Conservation (phyloP, 1,140 invertebrate species). For the Himalopsyche phryganea region DNA sequence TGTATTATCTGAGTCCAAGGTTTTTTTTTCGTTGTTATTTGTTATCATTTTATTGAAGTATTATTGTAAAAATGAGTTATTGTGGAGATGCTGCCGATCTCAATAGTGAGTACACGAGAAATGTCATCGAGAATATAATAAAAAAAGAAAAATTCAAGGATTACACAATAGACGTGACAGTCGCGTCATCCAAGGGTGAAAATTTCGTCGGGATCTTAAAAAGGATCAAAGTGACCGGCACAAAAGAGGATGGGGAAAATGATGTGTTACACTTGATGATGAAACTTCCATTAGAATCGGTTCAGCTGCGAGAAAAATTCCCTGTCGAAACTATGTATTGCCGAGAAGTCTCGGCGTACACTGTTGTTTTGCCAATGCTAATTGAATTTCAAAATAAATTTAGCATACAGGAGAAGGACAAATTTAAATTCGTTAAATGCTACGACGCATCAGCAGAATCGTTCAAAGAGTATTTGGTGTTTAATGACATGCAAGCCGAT, state of each 20-base stretch:
- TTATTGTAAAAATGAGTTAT: too few relatives aligned
- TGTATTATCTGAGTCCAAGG: too few relatives aligned
- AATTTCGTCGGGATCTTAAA: slow-evolving; percentile 8
- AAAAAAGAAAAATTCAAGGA: too few relatives aligned
- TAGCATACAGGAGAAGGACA: slow-evolving; percentile 32
- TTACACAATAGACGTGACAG: neutral
- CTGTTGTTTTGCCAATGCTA: slow-evolving; percentile 40
- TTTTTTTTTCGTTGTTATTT: too few relatives aligned
- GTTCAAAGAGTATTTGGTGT: slow-evolving; percentile 48
- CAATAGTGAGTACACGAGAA: too few relatives aligned
- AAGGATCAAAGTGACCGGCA: slow-evolving; percentile 2
- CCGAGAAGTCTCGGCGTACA: slow-evolving; percentile 41
- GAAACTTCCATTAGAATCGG: neutral
- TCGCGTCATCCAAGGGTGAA: slow-evolving; percentile 11
- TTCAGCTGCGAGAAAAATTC: slow-evolving; percentile 4
- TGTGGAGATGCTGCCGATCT: too few relatives aligned
- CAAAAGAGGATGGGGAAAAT: neutral
- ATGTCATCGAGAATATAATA: too few relatives aligned
- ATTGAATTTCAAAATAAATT: slow-evolving; percentile 38
- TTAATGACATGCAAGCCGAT: slow-evolving; percentile 51
- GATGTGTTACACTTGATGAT: neutral
- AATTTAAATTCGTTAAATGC: slow-evolving; percentile 42
- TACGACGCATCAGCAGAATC: slow-evolving; percentile 40
- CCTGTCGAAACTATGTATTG: slow-evolving; percentile 10
- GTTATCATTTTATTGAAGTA: too few relatives aligned